phyloP scores from a whole-genome alignment of 2,797 vertebrate species.

The Chloroceryle inda region DNA sequence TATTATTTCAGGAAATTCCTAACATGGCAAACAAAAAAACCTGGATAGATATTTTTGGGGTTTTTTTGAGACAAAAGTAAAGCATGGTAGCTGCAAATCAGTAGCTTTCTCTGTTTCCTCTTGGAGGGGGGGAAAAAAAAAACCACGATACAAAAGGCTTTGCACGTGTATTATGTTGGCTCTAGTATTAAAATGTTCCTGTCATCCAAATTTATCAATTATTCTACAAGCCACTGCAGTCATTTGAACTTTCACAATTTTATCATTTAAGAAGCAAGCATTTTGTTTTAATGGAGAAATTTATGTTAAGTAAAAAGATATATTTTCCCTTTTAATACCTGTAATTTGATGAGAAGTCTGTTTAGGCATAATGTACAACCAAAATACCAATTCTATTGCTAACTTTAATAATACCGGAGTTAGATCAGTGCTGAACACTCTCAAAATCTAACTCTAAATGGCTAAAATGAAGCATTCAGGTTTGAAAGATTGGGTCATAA shows the following conservation, averaged over 20 bases:
- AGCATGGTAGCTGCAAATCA: neutral
- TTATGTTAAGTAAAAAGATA: neutral
- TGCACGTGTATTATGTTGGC: neutral
- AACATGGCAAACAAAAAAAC: neutral
- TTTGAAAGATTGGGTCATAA: neutral
- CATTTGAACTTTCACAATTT: neutral
- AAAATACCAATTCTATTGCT: neutral
- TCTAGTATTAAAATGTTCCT: neutral
- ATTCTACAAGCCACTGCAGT: neutral
- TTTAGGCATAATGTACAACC: neutral
- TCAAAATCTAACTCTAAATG: constrained; percentile 3
- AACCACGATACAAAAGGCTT: neutral
- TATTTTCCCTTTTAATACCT: constrained; percentile 6
- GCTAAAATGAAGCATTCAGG: neutral
- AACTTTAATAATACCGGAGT: neutral
- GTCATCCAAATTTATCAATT: neutral
- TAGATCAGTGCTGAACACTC: neutral
- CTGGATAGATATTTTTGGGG: neutral
- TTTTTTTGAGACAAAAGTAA: neutral
- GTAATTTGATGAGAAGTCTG: neutral
- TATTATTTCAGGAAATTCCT: neutral
- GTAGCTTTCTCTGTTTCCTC: neutral
- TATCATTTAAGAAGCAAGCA: neutral
- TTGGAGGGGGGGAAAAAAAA: neutral
- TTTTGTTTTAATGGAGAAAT: neutral